phyloP scores from a whole-genome alignment of 2,888 invertebrate species.

The Mimumesa dahlbomi region DNA sequence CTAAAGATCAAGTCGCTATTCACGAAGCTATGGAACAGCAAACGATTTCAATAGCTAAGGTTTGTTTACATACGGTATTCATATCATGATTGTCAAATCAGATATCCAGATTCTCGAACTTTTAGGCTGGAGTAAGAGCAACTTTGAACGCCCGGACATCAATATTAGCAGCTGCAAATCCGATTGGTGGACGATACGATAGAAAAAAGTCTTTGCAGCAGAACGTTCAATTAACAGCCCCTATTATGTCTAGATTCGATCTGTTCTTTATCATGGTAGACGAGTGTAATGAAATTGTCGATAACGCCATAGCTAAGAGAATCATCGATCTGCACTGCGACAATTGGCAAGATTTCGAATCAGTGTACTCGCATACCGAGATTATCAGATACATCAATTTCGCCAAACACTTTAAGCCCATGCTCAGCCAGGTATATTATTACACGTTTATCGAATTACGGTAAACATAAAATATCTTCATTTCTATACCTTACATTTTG shows the following conservation, averaged over 20 bases:
- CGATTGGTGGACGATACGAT: constrained; percentile 98
- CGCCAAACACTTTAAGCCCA: constrained; percentile 96
- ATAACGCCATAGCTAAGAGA: constrained; percentile 97
- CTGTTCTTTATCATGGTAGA: constrained; percentile 99
- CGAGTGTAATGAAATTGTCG: constrained; percentile 96
- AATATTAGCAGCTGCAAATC: constrained; percentile 99
- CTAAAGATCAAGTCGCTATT: constrained; percentile 98
- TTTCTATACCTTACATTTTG: constrained; percentile 22
- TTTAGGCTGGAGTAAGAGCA: constrained; percentile 95
- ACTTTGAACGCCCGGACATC: constrained; percentile 98
- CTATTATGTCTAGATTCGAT: constrained; percentile 99
- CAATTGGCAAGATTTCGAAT: constrained; percentile 89
- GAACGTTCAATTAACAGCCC: constrained; percentile 95
- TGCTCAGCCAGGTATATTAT: constrained; percentile 85
- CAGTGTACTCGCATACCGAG: constrained; percentile 93
- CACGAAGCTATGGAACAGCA: constrained; percentile 99
- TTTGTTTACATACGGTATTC: constrained; percentile 61
- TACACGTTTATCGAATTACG: neutral
- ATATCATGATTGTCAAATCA: no score
- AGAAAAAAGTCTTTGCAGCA: constrained; percentile 95
- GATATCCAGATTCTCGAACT: neutral
- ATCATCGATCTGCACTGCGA: constrained; percentile 97
- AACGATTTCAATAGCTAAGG: constrained; percentile 99
- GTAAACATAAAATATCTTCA: neutral
- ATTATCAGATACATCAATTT: constrained; percentile 97